Evolutionary conservation across 1,140 invertebrate species (phyloP), one percentile per base, ranked within the genome.

Genomic region (Polypedilum pembai): DNA sequence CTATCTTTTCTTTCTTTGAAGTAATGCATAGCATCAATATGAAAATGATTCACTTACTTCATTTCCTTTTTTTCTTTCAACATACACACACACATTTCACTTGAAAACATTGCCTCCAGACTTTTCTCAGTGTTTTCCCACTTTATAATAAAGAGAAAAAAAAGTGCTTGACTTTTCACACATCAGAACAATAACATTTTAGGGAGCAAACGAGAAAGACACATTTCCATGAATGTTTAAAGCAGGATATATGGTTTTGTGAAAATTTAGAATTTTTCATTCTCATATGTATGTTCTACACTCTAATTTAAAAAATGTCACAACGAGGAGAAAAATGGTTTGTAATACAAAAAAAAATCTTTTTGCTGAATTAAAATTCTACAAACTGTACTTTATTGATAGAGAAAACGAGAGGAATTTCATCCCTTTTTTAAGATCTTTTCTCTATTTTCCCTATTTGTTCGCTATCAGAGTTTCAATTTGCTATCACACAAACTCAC

Each of bases 251-350:
- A 33, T 33, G 24, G 24, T 33, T 33, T 33, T 33, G 24, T 33
- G 24, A 33, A 33, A 33, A 3, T 33, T 33, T 33, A 33, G 24
- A 33, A 5, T 33, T 33, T 33, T 33, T 33, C 24, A 33, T 33
- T 33, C 24, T 5, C 24, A 33, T 33, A 33, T 33, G 5, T 33
- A 33, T 33, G 24, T 33, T 33, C 24, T 33, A 5, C 24, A 33
- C 24, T 33, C n/a, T 56, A 56, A 56, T 56, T 56, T 56, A 56
- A 56, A 56, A 56, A 56, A n/a, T 56, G 45, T 56, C 45, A 56
- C 45, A n/a, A n/a, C 12, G n/a, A 12, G n/a, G n/a, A n/a, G 41
- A 45, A 45, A 45, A 45, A 45, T 45, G 41, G 41, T 12, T 45
- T 45, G 41, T 45, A 33, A 33, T 33, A 2, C 41, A 45, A 45